phyloP scores from a whole-genome alignment of 2,888 invertebrate genomes.

The Icerya purchasi region DNA sequence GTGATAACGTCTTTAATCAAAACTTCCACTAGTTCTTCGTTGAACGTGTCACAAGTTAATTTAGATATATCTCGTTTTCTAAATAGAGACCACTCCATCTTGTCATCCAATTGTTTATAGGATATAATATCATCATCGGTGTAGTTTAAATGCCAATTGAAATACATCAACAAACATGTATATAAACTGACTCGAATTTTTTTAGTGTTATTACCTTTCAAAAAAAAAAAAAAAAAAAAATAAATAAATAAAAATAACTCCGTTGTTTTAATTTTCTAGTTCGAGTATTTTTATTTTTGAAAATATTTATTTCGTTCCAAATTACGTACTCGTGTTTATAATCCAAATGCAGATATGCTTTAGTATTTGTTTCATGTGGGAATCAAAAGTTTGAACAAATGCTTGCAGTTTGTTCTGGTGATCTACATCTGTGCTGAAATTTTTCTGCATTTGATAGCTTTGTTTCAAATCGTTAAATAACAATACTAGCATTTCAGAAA shows the following conservation, averaged over 20 bases:
- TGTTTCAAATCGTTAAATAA: background rate
- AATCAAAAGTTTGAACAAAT: background rate
- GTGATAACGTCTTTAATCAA: too few species aligned
- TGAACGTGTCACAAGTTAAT: too few species aligned
- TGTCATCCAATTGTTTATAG: too few species aligned
- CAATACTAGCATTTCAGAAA: background rate
- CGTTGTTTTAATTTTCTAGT: too few species aligned
- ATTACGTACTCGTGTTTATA: background rate
- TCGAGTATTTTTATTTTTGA: too few species aligned
- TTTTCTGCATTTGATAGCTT: background rate
- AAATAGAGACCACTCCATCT: too few species aligned
- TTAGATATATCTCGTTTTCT: too few species aligned
- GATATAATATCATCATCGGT: too few species aligned
- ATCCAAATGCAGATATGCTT: background rate
- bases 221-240: background rate
- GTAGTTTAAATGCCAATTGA: slow-evolving; percentile 8
- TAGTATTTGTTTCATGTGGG: background rate
- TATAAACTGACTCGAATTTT: slow-evolving; percentile 8
- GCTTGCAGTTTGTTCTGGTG: background rate
- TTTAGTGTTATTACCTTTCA: background rate
- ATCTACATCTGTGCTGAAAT: background rate
- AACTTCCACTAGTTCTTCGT: too few species aligned
- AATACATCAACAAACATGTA: slow-evolving; percentile 9
- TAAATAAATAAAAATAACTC: background rate
- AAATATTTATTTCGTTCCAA: too few species aligned